Conservation (phyloP, 2,888 invertebrate genomes). For the Saturnia japonica region DNA sequence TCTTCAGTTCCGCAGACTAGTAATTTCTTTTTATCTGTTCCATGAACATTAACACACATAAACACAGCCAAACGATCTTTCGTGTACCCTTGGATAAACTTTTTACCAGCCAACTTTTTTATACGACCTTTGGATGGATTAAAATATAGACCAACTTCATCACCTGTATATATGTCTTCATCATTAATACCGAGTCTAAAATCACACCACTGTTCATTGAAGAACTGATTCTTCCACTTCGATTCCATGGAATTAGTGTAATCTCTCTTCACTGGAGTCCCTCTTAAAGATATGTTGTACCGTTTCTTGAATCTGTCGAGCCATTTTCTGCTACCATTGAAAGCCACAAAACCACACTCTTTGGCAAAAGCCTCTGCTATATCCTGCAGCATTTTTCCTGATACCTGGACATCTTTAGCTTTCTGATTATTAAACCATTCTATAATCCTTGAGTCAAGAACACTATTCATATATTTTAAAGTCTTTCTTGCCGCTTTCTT, state of each 20-base stretch:
- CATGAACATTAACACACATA: conserved; percentile 49
- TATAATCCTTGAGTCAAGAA: conserved; percentile 42
- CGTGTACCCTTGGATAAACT: conserved; percentile 49
- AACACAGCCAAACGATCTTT: conserved; percentile 51
- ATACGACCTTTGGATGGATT: conserved; percentile 54
- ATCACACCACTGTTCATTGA: conserved; percentile 54
- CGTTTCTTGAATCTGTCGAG: conserved; percentile 51
- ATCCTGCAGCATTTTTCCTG: conserved; percentile 51
- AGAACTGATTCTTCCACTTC: conserved; percentile 52
- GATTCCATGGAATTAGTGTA: conserved; percentile 40
- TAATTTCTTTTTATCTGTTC: conserved; percentile 48
- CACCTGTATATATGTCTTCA: conserved; percentile 52
- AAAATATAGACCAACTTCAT: conserved; percentile 51
- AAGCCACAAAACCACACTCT: conserved; percentile 48
- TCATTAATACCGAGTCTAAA: conserved; percentile 42
- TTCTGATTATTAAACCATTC: conserved; percentile 47
- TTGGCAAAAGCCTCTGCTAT: conserved; percentile 48
- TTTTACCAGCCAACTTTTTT: conserved; percentile 47
- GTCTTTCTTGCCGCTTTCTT: conserved; percentile 39
- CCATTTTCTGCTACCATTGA: conserved; percentile 57
- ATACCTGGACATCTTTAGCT: conserved; percentile 40
- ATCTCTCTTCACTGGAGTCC: conserved; percentile 36
- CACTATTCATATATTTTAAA: conserved; percentile 44
- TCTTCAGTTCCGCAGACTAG: conserved; percentile 53
- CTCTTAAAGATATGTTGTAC: conserved; percentile 45